Conservation (phyloP, 2,113 vertebrate genomes). For the Rhombomys opimus region DNA sequence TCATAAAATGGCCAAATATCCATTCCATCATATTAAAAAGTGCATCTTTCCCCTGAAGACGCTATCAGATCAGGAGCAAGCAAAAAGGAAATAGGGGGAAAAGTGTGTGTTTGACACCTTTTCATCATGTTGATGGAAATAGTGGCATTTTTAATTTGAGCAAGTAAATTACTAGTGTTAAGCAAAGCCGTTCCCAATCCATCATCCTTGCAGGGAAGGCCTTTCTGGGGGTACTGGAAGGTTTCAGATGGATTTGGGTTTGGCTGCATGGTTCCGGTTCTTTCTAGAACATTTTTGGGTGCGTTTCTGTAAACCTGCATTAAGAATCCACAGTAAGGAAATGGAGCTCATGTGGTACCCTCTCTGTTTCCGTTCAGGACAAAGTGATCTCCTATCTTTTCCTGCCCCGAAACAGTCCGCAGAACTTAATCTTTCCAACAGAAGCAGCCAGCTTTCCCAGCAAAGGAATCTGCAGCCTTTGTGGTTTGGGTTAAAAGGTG, state of each 20-base stretch:
- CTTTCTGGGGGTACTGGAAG: neutral
- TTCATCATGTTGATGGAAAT: neutral
- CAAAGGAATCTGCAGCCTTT: slow-evolving; percentile 75
- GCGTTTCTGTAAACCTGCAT: neutral
- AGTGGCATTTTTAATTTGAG: neutral
- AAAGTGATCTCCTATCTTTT: neutral
- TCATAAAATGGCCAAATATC: neutral
- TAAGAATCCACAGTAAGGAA: neutral
- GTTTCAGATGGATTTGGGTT: neutral
- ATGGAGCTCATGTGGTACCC: neutral
- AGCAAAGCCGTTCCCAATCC: neutral
- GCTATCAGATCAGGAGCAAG: slow-evolving; percentile 8
- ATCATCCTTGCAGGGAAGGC: neutral
- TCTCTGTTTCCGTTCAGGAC: neutral
- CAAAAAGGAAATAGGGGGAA: neutral
- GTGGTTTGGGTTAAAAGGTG: slow-evolving; percentile 75
- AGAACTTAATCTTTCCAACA: slow-evolving; percentile 53
- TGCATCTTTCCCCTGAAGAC: slow-evolving; percentile 9
- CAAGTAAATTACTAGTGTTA: neutral
- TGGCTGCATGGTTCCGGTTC: neutral
- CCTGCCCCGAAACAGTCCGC: neutral
- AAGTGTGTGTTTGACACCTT: neutral
- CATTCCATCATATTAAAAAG: neutral
- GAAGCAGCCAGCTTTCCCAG: slow-evolving; percentile 68
- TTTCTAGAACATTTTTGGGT: slow-evolving; percentile 22